These are phyloP conservation scores for Diplolepis rosae DNA, from an alignment of 2,888 invertebrate species.

Conservation along the genomic window DNA sequence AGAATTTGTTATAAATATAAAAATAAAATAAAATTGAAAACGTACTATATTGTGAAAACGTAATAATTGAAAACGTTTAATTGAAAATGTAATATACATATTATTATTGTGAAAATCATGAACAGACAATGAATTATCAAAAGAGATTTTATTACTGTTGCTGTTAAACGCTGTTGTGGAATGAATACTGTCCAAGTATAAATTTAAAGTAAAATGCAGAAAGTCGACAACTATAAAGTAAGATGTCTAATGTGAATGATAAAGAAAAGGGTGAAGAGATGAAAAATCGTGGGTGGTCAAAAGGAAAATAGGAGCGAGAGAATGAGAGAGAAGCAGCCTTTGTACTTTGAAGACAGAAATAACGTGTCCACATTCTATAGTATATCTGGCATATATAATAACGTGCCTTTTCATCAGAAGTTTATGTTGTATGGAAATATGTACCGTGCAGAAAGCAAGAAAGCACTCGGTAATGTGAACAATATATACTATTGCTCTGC, in stretches of 20 bases:
- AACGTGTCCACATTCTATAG: not conserved
- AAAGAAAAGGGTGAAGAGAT: not conserved
- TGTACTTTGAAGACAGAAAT: not conserved
- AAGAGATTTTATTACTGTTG: too few relatives aligned
- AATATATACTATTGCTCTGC: slow-evolving; percentile 1
- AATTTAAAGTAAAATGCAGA: not conserved
- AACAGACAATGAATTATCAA: too few relatives aligned
- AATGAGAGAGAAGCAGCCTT: not conserved
- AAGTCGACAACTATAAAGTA: too few relatives aligned
- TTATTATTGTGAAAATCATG: too few relatives aligned
- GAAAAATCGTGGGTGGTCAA: not conserved
- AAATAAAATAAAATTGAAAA: too few relatives aligned
- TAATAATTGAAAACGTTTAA: too few relatives aligned
- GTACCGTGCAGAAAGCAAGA: not conserved
- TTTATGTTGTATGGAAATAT: not conserved
- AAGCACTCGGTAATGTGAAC: slow-evolving; percentile 1
- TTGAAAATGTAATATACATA: too few relatives aligned
- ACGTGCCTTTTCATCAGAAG: not conserved
- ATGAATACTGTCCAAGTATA: not conserved
- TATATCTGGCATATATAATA: not conserved
- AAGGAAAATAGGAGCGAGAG: not conserved
- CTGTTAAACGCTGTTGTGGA: not conserved
- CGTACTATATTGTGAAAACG: too few relatives aligned
- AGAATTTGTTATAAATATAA: too few relatives aligned
- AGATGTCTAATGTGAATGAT: not conserved